Conservation (phyloP, 1,140 invertebrate species). For the Bombus terrestris region DNA sequence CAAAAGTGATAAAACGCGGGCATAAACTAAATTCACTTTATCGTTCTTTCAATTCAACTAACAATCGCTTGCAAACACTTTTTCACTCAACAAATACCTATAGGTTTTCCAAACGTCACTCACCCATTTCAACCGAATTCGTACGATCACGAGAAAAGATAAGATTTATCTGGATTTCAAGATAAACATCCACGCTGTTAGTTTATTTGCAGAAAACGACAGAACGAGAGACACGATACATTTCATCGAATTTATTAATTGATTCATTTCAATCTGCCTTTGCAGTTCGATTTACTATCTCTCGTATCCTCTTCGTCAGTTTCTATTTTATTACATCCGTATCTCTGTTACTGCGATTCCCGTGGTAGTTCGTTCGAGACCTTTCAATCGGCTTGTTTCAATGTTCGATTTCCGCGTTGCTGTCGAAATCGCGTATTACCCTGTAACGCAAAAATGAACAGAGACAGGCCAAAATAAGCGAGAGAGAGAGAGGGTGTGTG, state of each 20-base stretch:
- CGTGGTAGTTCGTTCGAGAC: constrained; percentile 52
- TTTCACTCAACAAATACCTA: background rate
- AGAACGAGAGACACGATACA: background rate
- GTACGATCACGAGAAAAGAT: background rate
- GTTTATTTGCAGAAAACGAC: background rate
- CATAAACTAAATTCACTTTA: background rate
- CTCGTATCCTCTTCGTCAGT: background rate
- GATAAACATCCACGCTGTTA: constrained; percentile 1
- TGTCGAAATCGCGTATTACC: constrained; percentile 58
- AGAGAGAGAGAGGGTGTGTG: background rate
- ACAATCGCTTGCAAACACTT: background rate
- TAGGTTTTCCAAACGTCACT: background rate
- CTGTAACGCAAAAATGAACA: constrained; percentile 37
- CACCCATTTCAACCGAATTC: background rate
- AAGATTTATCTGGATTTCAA: background rate
- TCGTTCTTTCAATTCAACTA: background rate
- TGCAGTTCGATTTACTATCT: constrained; percentile 2
- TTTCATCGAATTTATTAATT: constrained; percentile 57
- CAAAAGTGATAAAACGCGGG: no score
- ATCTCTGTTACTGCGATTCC: constrained; percentile 13
- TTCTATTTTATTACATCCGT: constrained; percentile 22
- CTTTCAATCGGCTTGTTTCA: constrained; percentile 63
- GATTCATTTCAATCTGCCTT: constrained; percentile 61
- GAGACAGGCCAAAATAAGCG: background rate
- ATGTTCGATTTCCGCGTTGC: constrained; percentile 58